These are phyloP conservation scores for Thera britannica DNA, from an alignment of 2,888 invertebrate genomes.

Conservation along the genomic window DNA sequence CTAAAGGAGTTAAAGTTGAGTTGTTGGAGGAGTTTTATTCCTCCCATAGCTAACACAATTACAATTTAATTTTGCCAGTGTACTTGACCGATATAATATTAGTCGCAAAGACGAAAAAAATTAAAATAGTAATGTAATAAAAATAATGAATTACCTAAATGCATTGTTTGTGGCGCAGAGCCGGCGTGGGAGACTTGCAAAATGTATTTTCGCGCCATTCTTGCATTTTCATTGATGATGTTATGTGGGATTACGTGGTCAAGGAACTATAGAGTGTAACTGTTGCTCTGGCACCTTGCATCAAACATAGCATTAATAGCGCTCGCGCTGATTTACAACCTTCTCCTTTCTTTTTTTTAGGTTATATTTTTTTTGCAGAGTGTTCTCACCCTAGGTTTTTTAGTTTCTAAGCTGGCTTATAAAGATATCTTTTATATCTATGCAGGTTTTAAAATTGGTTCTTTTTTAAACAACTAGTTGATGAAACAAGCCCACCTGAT, in stretches of 20 bases:
- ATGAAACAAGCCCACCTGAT: too few relatives aligned
- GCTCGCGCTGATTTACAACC: too few relatives aligned
- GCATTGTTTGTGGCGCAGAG: constrained; percentile 27
- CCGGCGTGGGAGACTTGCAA: constrained; percentile 39
- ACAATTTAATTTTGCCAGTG: constrained; percentile 6
- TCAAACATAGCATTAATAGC: too few relatives aligned
- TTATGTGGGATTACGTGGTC: constrained; percentile 41
- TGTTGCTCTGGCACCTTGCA: constrained; percentile 9
- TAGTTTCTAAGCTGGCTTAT: too few relatives aligned
- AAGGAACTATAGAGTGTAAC: constrained; percentile 25
- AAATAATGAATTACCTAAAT: constrained; percentile 29
- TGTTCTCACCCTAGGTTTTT: too few relatives aligned
- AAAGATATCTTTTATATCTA: too few relatives aligned
- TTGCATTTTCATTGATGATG: constrained; percentile 36
- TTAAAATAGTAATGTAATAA: constrained; percentile 38
- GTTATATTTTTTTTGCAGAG: too few relatives aligned
- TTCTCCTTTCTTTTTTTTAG: too few relatives aligned
- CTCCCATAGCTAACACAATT: neutral
- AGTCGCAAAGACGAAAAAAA: constrained; percentile 27
- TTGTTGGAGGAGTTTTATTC: too few relatives aligned
- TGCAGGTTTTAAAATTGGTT: too few relatives aligned
- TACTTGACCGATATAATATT: constrained; percentile 46
- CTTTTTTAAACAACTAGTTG: too few relatives aligned
- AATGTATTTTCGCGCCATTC: constrained; percentile 36
- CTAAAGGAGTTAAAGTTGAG: too few relatives aligned